Conservation (phyloP, 2,113 vertebrate species). For the Gila orcuttii region DNA sequence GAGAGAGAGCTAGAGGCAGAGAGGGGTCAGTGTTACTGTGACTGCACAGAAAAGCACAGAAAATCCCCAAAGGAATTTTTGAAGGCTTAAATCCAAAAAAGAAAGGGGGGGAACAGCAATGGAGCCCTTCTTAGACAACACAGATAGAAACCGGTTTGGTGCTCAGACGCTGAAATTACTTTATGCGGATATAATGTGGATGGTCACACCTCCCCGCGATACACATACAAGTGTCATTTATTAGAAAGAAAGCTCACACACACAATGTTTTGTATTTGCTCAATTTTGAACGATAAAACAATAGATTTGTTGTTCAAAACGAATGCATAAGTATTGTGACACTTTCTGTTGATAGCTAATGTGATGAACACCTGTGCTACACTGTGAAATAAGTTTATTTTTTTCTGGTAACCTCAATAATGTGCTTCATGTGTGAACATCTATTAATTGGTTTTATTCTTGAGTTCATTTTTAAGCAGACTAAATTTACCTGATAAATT, state of each 20-base stretch:
- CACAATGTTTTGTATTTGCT: neutral
- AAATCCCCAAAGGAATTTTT: conserved; percentile 77
- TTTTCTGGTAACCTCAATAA: neutral
- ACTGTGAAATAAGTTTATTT: neutral
- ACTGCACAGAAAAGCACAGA: conserved; percentile 72
- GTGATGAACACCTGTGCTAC: neutral
- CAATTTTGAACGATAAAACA: neutral
- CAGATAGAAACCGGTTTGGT: conserved; percentile 20
- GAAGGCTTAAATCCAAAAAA: conserved; percentile 77
- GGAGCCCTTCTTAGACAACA: conserved; percentile 55
- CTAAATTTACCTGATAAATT: neutral
- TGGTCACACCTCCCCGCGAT: neutral
- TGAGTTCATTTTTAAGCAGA: neutral
- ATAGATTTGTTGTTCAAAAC: neutral
- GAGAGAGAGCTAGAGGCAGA: conserved; percentile 37
- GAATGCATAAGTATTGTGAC: neutral
- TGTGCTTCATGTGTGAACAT: neutral
- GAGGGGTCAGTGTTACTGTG: conserved; percentile 66
- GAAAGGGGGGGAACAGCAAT: neutral
- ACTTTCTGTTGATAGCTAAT: neutral
- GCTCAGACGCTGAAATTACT: neutral
- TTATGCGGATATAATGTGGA: conserved; percentile 11
- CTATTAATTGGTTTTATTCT: neutral
- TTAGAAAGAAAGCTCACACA: neutral
- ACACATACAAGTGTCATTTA: neutral